Percentiles rank a stretch among this genome's conserved stretches.
Conservation (phyloP, 2,888 invertebrate species). For the Acanthacorydalis orientalis region DNA sequence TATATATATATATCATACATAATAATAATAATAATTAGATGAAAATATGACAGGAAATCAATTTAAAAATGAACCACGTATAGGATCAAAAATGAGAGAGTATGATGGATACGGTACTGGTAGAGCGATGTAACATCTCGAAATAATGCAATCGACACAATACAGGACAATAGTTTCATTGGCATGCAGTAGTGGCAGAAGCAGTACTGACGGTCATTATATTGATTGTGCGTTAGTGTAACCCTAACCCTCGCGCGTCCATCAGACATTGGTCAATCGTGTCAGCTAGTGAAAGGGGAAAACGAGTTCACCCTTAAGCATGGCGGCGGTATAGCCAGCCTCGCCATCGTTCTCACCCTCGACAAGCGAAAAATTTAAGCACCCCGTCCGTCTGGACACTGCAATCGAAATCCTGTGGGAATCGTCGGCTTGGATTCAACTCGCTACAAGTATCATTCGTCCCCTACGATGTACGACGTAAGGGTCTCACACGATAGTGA, state of each 20-base stretch:
- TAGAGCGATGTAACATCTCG: too few relatives aligned
- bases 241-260: slow-evolving; percentile 4
- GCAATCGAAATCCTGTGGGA: slow-evolving; percentile 3
- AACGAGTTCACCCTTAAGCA: neutral
- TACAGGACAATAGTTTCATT: too few relatives aligned
- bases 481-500: too few relatives aligned
- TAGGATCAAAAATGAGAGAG: too few relatives aligned
- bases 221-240: slow-evolving; percentile 6
- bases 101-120: too few relatives aligned
- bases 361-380: neutral
- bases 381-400: slow-evolving; percentile 2
- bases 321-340: neutral
- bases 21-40: too few relatives aligned
- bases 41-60: too few relatives aligned
- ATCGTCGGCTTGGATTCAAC: neutral
- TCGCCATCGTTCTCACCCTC: neutral
- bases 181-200: neutral
- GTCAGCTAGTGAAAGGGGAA: neutral
- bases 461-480: too few relatives aligned
- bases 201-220: slow-evolving; percentile 4
- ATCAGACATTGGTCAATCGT: slow-evolving; percentile 2
- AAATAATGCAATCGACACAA: too few relatives aligned
- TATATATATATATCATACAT: too few relatives aligned
- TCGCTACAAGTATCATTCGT: too few relatives aligned
- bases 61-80: too few relatives aligned